Percentiles rank a stretch among this genome's conserved stretches.
Conservation (phyloP, 2,888 invertebrate genomes). For the Leucophenga maculata region DNA sequence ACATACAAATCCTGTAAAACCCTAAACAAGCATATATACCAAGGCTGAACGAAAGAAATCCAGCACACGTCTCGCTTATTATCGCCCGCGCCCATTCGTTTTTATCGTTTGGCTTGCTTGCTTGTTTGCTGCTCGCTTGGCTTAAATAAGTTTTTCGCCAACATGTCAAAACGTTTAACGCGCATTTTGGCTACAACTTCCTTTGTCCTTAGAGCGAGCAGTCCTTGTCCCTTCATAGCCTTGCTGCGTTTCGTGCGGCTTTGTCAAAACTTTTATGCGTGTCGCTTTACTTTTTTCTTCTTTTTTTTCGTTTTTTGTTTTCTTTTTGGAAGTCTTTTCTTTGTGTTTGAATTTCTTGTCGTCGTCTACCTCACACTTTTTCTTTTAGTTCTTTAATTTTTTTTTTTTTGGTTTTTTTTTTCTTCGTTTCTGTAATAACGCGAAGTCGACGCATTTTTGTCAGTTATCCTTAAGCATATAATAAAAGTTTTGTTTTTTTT, state of each 20-base stretch:
- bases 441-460: slow-evolving; percentile 39
- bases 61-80: slow-evolving; percentile 33
- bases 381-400: slow-evolving; percentile 37
- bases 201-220: slow-evolving; percentile 21
- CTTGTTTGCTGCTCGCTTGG: slow-evolving; percentile 19
- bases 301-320: slow-evolving; percentile 45
- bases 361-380: neutral
- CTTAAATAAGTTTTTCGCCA: slow-evolving; percentile 56
- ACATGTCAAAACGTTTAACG: slow-evolving; percentile 64
- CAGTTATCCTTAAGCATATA: slow-evolving; percentile 51
- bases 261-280: slow-evolving; percentile 63
- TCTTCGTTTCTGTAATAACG: slow-evolving; percentile 54
- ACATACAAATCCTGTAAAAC: slow-evolving; percentile 5
- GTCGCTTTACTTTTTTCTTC: slow-evolving; percentile 44
- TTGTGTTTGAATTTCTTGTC: neutral
- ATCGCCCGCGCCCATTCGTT: neutral
- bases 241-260: slow-evolving; percentile 38
- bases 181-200: slow-evolving; percentile 37
- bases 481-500: slow-evolving; percentile 40
- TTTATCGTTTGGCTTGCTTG: neutral
- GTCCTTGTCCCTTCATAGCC: slow-evolving; percentile 2
- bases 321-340: slow-evolving; percentile 21
- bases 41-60: slow-evolving; percentile 39
- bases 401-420: slow-evolving; percentile 20
- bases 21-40: slow-evolving; percentile 38